Percentiles rank a stretch among this genome's conserved stretches.
Conservation (phyloP, 2,113 vertebrate species). For the Tachuris rubrigastra region DNA sequence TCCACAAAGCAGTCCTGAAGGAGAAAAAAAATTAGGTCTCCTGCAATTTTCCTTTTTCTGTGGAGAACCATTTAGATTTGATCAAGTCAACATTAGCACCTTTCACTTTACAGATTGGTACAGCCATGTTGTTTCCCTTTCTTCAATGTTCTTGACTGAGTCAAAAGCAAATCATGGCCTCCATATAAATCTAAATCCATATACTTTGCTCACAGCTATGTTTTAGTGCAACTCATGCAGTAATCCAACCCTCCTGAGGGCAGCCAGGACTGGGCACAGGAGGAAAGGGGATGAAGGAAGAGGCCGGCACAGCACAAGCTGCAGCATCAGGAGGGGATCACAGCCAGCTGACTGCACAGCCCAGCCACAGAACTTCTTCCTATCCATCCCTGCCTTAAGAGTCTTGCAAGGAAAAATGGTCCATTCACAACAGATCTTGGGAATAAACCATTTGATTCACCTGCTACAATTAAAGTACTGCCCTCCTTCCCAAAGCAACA, state of each 20-base stretch:
- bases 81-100: not conserved
- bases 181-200: not conserved
- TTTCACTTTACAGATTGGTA: not conserved
- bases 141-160: not conserved
- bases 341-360: not conserved
- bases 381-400: rapidly evolving
- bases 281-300: not conserved
- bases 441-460: not conserved
- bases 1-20: not conserved
- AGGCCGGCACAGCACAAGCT: not conserved
- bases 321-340: not conserved
- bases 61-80: rapidly evolving
- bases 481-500: not conserved
- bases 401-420: not conserved
- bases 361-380: not conserved
- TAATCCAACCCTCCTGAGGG: not conserved
- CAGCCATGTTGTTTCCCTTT: rapidly evolving
- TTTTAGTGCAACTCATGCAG: not conserved
- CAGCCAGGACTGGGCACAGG: not conserved
- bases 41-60: not conserved
- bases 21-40: not conserved
- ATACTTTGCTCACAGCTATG: not conserved
- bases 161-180: not conserved
- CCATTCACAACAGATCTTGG: rapidly evolving
- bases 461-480: rapidly evolving